phyloP scores from a whole-genome alignment of 2,113 vertebrate genomes.

The Osmerus eperlanus region DNA sequence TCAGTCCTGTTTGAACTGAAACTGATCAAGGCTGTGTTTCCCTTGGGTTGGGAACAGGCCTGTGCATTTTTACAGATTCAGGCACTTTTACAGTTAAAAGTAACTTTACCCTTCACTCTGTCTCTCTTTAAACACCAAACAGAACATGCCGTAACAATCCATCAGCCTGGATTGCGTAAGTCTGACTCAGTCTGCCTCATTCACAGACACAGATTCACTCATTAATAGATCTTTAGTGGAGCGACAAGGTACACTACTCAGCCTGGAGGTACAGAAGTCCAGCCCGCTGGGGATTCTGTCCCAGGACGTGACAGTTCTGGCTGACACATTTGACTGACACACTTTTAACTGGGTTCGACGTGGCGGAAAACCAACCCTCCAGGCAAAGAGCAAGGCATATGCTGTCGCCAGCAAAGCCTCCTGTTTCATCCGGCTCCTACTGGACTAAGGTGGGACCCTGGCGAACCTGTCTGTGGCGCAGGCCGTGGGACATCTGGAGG shows the following conservation, averaged over 20 bases:
- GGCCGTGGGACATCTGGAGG: too few species aligned
- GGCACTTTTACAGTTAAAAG: too few species aligned
- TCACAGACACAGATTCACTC: conserved; percentile 26
- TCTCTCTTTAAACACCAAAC: too few species aligned
- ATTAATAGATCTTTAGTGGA: conserved; percentile 38
- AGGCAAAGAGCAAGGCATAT: conserved; percentile 12
- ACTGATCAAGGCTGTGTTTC: too few species aligned
- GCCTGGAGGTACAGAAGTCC: conserved; percentile 26
- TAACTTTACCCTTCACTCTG: too few species aligned
- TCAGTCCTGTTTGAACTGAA: too few species aligned
- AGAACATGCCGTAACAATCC: too few species aligned
- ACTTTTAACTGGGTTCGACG: conserved; percentile 55
- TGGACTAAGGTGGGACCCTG: too few species aligned
- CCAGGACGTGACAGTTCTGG: conserved; percentile 31
- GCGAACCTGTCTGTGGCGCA: too few species aligned
- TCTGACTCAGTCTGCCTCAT: conserved; percentile 3
- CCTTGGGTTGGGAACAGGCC: too few species aligned
- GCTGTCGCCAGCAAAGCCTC: background rate
- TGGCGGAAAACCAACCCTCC: conserved; percentile 27
- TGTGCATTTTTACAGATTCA: too few species aligned
- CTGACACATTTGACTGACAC: conserved; percentile 56
- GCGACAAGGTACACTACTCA: conserved; percentile 37
- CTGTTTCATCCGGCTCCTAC: background rate
- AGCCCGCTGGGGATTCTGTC: conserved; percentile 36
- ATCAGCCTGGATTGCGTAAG: background rate